phyloP scores from a whole-genome alignment of 2,888 invertebrate genomes.

The Gisinianus flammeolus region DNA sequence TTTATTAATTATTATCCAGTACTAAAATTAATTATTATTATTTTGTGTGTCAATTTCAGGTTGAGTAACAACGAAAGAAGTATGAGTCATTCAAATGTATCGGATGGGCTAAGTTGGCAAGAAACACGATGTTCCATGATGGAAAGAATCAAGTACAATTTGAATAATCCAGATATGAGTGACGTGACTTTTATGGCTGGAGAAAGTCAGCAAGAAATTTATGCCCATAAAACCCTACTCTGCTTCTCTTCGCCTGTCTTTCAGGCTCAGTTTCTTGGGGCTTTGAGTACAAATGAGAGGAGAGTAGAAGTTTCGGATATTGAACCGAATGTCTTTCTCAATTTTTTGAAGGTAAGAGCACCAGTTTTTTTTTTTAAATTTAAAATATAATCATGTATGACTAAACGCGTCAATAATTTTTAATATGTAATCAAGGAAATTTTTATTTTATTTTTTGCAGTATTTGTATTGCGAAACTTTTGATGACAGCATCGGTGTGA shows the following conservation, averaged over 20 bases:
- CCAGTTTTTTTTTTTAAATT: not conserved
- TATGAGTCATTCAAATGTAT: too few relatives aligned
- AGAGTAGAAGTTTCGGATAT: not conserved
- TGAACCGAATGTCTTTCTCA: not conserved
- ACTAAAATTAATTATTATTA: too few relatives aligned
- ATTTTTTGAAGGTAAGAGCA: constrained; percentile 1
- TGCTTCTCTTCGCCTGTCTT: constrained; percentile 1
- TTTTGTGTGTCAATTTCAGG: too few relatives aligned
- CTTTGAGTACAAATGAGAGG: not conserved
- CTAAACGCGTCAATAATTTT: not conserved
- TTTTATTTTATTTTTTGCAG: not conserved
- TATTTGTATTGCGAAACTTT: not conserved
- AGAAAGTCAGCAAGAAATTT: not conserved
- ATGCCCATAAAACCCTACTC: not conserved
- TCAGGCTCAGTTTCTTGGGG: constrained; percentile 3
- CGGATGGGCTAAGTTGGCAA: not conserved
- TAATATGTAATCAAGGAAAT: too few relatives aligned
- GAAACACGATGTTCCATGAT: not conserved
- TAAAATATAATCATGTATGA: not conserved
- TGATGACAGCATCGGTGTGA: not conserved
- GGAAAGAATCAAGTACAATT: not conserved
- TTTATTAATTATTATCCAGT: too few relatives aligned
- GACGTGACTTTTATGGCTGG: not conserved
- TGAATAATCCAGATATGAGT: not conserved
- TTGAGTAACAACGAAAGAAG: too few relatives aligned